Evolutionary conservation across 2,113 vertebrate species (phyloP).

Genomic region (Antechinus stuartii): DNA sequence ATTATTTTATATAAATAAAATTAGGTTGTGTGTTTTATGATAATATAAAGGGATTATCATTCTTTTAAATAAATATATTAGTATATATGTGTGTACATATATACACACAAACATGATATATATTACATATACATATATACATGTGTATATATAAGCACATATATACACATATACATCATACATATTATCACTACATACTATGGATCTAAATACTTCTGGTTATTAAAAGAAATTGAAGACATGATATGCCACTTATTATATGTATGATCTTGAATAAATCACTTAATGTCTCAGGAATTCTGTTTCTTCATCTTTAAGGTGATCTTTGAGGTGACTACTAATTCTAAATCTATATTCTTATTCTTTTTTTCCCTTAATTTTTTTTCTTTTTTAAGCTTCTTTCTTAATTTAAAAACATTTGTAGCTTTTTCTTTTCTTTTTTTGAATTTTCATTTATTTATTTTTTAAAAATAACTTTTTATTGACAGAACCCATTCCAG

Average conservation of each 20-base stretch:
- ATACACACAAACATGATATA: background rate
- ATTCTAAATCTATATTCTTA: too few species aligned
- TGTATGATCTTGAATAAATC: background rate
- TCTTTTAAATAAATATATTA: background rate
- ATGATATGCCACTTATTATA: background rate
- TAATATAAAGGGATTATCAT: background rate
- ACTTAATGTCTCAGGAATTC: too few species aligned
- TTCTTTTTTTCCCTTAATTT: too few species aligned
- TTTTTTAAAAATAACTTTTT: too few species aligned
- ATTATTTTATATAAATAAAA: background rate
- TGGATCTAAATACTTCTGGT: background rate
- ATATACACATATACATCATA: background rate
- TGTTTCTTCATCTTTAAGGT: too few species aligned
- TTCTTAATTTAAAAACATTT: too few species aligned
- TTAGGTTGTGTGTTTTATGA: constrained; percentile 13
- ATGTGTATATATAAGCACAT: background rate
- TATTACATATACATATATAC: background rate
- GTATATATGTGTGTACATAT: background rate
- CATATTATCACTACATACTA: background rate
- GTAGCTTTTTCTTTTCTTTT: too few species aligned
- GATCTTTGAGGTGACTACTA: too few species aligned
- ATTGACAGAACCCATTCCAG: too few species aligned
- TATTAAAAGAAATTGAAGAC: background rate
- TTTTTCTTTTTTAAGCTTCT: too few species aligned
- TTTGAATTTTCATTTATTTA: too few species aligned